Evolutionary conservation across 2,113 vertebrate species (phyloP).

Genomic region (Lasiurus cinereus): DNA sequence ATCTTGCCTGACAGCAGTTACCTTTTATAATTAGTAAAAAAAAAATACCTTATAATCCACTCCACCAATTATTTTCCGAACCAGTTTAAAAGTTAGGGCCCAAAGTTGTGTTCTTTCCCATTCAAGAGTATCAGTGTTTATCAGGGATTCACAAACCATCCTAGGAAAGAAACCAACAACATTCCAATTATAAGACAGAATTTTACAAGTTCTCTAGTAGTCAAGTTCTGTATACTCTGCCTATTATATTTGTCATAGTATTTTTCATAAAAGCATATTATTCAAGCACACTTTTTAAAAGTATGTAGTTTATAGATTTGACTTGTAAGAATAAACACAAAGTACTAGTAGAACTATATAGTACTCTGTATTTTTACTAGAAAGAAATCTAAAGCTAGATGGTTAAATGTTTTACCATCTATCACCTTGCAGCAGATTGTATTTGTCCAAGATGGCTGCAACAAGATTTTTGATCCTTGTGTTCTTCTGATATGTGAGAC

Average conservation of each 20-base stretch:
- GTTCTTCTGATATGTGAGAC: not conserved
- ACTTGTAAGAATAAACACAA: constrained; percentile 16
- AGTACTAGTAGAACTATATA: constrained; percentile 17
- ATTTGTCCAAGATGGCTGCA: constrained; percentile 4
- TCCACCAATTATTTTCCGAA: constrained; percentile 98
- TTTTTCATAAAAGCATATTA: not conserved
- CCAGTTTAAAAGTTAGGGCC: constrained; percentile 96
- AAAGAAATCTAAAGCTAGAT: constrained; percentile 2
- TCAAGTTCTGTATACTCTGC: not conserved
- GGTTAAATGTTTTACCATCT: constrained; percentile 28
- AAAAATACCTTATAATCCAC: constrained; percentile 98
- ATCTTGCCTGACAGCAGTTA: constrained; percentile 27
- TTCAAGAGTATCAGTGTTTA: constrained; percentile 95
- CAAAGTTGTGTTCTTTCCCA: constrained; percentile 99
- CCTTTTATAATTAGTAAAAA: constrained; percentile 35
- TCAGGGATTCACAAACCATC: constrained; percentile 97
- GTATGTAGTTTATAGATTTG: not conserved
- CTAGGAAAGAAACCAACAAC: constrained; percentile 83
- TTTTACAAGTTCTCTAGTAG: constrained; percentile 3
- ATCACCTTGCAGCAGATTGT: not conserved
- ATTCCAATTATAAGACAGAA: constrained; percentile 35
- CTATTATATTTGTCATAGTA: not conserved
- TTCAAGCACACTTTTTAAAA: not conserved
- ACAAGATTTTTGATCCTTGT: not conserved
- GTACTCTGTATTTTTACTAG: constrained; percentile 27